Evolutionary conservation across 2,113 vertebrate species (phyloP).

Genomic region (zebrafish (Danio rerio)): GRCz12tu NC_133180.1:36304501-36305000

Average conservation of each 20-base stretch:
- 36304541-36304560: neutral
- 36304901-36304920: slow-evolving; percentile 29
- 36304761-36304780: neutral
- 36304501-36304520: slow-evolving; percentile 2
- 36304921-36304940: slow-evolving; percentile 28
- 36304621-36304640: neutral
- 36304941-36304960: neutral
- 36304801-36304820: neutral
- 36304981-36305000: slow-evolving; percentile 12
- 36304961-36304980: slow-evolving; percentile 17
- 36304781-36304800: neutral
- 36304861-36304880: neutral
- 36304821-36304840: neutral
- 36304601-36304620: neutral
- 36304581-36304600: neutral
- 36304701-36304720: slow-evolving; percentile 28
- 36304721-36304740: slow-evolving; percentile 25
- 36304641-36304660: slow-evolving; percentile 30
- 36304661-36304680: slow-evolving; percentile 35
- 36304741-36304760: neutral
- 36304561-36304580: neutral
- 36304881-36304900: neutral
- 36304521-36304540: neutral
- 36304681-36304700: slow-evolving; percentile 22
- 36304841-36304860: too few species aligned